A percentile compares a stretch with the other conserved stretches of the same genome.
Conservation (phyloP, 2,888 invertebrate genomes). For the Lasioglossum marginatum region DNA sequence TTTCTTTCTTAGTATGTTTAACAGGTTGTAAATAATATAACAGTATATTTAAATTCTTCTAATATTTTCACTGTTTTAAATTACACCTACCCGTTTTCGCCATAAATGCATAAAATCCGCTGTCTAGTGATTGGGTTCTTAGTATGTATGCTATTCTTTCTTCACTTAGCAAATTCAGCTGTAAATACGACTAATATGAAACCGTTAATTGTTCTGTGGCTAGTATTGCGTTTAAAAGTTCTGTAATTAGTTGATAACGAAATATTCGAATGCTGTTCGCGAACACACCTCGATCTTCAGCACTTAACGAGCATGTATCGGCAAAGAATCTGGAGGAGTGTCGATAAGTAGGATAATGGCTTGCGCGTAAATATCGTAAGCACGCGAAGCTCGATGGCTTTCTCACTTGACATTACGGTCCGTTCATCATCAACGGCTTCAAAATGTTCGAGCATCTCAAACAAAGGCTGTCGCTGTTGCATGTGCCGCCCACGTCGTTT, state of each 20-base stretch:
- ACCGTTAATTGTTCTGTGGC: neutral
- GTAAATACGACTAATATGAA: neutral
- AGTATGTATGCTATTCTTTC: no score
- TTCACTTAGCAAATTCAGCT: neutral
- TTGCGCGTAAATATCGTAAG: constrained; percentile 30
- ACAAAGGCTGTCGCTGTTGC: constrained; percentile 50
- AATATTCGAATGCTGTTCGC: neutral
- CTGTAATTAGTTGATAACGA: neutral
- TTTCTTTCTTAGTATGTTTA: no score
- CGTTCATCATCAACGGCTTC: constrained; percentile 33
- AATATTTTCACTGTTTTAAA: no score
- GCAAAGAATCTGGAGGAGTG: constrained; percentile 53
- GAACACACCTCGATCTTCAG: neutral
- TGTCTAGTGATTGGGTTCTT: no score
- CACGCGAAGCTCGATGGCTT: constrained; percentile 41
- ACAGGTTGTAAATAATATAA: no score
- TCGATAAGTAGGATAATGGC: constrained; percentile 58
- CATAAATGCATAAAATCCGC: no score
- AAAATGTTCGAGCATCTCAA: constrained; percentile 39
- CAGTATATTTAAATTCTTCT: no score
- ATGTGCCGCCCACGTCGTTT: constrained; percentile 63
- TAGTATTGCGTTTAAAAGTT: neutral
- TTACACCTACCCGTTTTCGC: no score
- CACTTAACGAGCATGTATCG: constrained; percentile 20
- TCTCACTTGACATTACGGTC: constrained; percentile 52